phyloP scores from a whole-genome alignment of 2,888 invertebrate genomes.

The Pollenia griseotomentosa region DNA sequence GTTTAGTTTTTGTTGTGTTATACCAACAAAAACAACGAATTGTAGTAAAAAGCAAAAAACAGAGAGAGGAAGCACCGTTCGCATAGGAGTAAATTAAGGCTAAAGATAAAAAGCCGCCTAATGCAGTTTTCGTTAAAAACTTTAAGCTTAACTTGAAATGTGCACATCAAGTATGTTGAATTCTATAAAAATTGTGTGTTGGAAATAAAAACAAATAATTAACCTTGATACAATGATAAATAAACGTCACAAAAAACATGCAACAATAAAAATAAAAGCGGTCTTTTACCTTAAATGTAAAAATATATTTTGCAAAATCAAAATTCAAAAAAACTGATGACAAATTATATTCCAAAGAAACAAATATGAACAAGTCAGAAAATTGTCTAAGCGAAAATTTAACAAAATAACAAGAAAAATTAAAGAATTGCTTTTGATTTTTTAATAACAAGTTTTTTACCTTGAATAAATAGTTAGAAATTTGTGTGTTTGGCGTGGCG shows the following conservation, averaged over 20 bases:
- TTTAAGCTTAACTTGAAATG: constrained; percentile 49
- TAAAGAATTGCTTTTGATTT: constrained; percentile 20
- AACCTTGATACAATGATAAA: constrained; percentile 67
- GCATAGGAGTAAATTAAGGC: constrained; percentile 20
- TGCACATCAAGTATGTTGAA: constrained; percentile 17
- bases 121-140: constrained; percentile 37
- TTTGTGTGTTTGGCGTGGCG: constrained; percentile 58
- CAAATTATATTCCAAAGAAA: constrained; percentile 56
- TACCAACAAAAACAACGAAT: constrained; percentile 43
- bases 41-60: constrained; percentile 17
- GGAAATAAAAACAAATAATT: constrained; percentile 43
- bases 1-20: constrained; percentile 65
- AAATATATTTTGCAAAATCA: constrained; percentile 55
- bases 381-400: constrained; percentile 5
- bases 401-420: constrained; percentile 11
- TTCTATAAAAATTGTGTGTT: constrained; percentile 31
- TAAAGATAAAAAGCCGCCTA: constrained; percentile 53
- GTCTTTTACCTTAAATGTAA: constrained; percentile 72
- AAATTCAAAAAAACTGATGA: constrained; percentile 57
- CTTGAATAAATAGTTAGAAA: constrained; percentile 56
- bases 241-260: constrained; percentile 65
- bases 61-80: background rate
- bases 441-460: constrained; percentile 25
- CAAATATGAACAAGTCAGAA: background rate
- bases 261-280: constrained; percentile 66